Percentiles rank a stretch among this genome's conserved stretches.
Conservation (phyloP, 2,888 invertebrate species). For the Amphipoea oculea region DNA sequence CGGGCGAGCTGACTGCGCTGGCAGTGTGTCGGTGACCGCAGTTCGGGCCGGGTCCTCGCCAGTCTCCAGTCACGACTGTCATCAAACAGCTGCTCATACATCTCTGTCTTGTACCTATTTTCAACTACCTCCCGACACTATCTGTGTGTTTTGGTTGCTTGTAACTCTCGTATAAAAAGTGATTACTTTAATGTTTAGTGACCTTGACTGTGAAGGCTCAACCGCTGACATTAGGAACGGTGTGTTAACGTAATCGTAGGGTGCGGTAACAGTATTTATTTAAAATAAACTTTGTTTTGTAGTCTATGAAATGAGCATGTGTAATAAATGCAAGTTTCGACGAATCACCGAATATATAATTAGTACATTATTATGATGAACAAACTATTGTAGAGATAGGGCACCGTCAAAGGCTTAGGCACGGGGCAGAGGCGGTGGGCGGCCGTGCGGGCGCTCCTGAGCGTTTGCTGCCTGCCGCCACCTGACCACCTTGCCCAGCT, state of each 20-base stretch:
- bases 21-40: slow-evolving; percentile 85
- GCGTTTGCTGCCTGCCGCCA: slow-evolving; percentile 86
- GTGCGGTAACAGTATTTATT: slow-evolving; percentile 57
- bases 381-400: slow-evolving; percentile 59
- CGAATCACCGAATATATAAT: background rate
- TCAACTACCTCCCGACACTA: slow-evolving; percentile 36
- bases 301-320: slow-evolving; percentile 29
- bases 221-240: slow-evolving; percentile 51
- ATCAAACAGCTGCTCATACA: slow-evolving; percentile 52
- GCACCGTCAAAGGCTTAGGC: slow-evolving; percentile 72
- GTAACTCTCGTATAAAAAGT: slow-evolving; percentile 54
- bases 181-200: slow-evolving; percentile 58
- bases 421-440: slow-evolving; percentile 81
- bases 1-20: slow-evolving; percentile 75
- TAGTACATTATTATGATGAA: slow-evolving; percentile 3
- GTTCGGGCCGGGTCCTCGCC: slow-evolving; percentile 79
- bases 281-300: slow-evolving; percentile 36
- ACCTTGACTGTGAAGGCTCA: slow-evolving; percentile 62
- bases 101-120: slow-evolving; percentile 18
- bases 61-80: slow-evolving; percentile 57
- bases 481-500: slow-evolving; percentile 81
- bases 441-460: slow-evolving; percentile 80
- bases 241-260: slow-evolving; percentile 59
- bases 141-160: slow-evolving; percentile 59
- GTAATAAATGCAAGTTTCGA: slow-evolving; percentile 16